phyloP scores from a whole-genome alignment of 2,888 invertebrate genomes.

The Mactromeris polynyma region DNA sequence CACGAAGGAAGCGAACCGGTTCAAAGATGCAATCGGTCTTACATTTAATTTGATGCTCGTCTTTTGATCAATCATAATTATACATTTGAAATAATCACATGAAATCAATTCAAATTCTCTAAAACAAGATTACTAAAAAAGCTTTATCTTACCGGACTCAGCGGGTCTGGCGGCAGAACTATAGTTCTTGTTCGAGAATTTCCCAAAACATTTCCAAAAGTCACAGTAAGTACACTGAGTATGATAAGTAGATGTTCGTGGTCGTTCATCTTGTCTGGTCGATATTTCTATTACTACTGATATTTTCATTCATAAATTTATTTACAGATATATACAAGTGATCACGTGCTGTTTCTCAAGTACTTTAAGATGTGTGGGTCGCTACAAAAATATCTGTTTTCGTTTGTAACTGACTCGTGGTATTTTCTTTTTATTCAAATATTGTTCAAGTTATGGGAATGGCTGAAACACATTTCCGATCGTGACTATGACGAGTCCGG shows the following conservation, averaged over 20 bases:
- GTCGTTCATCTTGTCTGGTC: neutral
- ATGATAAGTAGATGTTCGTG: neutral
- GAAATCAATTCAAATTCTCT: no score
- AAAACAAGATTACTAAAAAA: no score
- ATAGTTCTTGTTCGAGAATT: slow-evolving; percentile 14
- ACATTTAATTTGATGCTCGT: neutral
- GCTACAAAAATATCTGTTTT: slow-evolving; percentile 8
- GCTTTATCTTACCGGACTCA: slow-evolving; percentile 46
- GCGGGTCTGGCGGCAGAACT: slow-evolving; percentile 29
- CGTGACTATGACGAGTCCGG: neutral
- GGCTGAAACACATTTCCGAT: neutral
- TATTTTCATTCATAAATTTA: slow-evolving; percentile 53
- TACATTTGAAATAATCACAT: no score
- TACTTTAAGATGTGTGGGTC: slow-evolving; percentile 11
- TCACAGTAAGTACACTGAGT: neutral
- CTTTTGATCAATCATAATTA: no score
- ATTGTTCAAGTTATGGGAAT: neutral
- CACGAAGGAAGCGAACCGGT: neutral
- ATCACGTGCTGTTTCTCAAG: slow-evolving; percentile 22
- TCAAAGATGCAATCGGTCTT: neutral
- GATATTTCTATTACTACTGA: neutral
- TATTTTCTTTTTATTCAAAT: no score
- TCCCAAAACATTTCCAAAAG: neutral
- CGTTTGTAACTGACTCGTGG: no score
- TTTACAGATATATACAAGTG: slow-evolving; percentile 9